Evolutionary conservation across 2,113 vertebrate genomes (phyloP).

Genomic region (Pseudonaja textilis): DNA sequence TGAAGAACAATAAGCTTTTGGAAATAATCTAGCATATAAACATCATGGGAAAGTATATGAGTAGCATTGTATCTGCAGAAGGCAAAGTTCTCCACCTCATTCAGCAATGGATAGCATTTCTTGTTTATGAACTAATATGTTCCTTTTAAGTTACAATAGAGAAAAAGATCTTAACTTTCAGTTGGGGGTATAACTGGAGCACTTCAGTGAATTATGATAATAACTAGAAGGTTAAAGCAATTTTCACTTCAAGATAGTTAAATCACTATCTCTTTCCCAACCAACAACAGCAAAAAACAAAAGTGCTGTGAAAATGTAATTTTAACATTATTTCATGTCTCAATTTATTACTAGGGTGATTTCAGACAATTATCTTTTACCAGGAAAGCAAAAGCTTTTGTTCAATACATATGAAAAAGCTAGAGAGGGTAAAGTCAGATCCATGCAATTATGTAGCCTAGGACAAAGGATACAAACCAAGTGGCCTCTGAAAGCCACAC

Average conservation of each 20-base stretch:
- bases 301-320: constrained; percentile 25
- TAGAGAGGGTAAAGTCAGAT: background rate
- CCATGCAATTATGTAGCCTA: background rate
- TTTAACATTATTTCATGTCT: no score
- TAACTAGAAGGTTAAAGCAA: constrained; percentile 37
- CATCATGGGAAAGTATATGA: background rate
- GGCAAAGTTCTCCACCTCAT: background rate
- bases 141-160: constrained; percentile 48
- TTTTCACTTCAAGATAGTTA: constrained; percentile 28
- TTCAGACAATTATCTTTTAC: constrained; percentile 9
- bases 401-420: background rate
- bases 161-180: constrained; percentile 29
- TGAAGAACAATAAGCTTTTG: background rate
- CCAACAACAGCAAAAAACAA: background rate
- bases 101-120: constrained; percentile 28
- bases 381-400: background rate
- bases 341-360: constrained; percentile 2
- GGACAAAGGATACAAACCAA: background rate
- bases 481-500: background rate
- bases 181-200: constrained; percentile 42
- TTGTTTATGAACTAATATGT: constrained; percentile 48
- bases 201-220: constrained; percentile 30
- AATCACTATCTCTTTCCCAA: constrained; percentile 19
- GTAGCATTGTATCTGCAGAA: constrained; percentile 1
- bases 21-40: background rate